These are phyloP conservation scores for Antitype chi DNA, from an alignment of 2,888 invertebrate species.

Conservation along the genomic window DNA sequence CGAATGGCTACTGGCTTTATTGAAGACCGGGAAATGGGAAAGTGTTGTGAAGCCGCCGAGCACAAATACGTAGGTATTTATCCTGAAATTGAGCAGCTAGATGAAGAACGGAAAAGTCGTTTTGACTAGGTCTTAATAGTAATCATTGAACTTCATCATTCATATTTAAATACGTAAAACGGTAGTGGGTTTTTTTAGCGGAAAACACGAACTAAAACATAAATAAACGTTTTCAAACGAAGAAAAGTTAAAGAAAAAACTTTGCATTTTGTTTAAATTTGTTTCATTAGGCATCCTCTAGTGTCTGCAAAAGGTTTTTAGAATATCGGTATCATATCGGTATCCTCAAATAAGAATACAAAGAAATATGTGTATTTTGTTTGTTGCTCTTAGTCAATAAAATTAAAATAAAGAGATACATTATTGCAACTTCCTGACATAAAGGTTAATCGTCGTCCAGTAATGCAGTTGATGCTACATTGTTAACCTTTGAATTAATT, in stretches of 20 bases:
- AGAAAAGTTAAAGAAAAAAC: background rate
- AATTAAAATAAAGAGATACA: background rate
- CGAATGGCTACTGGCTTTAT: background rate
- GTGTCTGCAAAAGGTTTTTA: background rate
- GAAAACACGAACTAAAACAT: no score
- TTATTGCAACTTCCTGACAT: constrained; percentile 40
- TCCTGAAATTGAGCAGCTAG: background rate
- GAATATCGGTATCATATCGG: background rate
- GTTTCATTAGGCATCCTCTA: background rate
- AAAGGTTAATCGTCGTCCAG: constrained; percentile 45
- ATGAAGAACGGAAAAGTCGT: background rate
- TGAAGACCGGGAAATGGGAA: background rate
- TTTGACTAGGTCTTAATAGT: no score
- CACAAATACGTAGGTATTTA: no score
- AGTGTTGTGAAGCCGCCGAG: background rate
- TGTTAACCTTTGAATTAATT: constrained; percentile 49
- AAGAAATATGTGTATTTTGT: background rate
- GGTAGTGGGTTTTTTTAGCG: background rate
- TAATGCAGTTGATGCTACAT: constrained; percentile 21
- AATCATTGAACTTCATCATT: background rate
- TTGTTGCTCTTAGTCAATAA: background rate
- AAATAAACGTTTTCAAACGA: background rate
- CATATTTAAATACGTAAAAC: background rate
- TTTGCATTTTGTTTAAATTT: background rate
- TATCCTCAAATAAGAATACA: constrained; percentile 23